phyloP scores from a whole-genome alignment of 2,888 invertebrate species.

The Amphiduros pacificus region DNA sequence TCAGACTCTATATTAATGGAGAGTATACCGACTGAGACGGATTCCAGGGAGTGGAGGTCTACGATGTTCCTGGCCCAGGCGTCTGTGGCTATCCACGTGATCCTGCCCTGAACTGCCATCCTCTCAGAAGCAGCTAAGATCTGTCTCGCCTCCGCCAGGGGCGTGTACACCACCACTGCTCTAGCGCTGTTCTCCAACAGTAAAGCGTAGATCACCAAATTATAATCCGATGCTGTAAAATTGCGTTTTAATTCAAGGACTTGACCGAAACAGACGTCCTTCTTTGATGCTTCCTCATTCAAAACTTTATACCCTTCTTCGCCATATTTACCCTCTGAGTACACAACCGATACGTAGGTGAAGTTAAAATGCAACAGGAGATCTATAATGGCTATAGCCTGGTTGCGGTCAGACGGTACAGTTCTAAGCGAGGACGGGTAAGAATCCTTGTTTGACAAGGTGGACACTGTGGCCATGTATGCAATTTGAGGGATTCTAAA shows the following conservation, averaged over 20 bases:
- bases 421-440: slow-evolving; percentile 33
- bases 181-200: slow-evolving; percentile 19
- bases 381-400: slow-evolving; percentile 31
- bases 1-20: slow-evolving; percentile 28
- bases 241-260: background rate
- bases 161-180: slow-evolving; percentile 30
- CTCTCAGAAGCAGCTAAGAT: slow-evolving; percentile 25
- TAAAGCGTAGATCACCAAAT: background rate
- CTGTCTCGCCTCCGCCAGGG: slow-evolving; percentile 18
- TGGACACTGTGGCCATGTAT: slow-evolving; percentile 33
- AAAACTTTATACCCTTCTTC: slow-evolving; percentile 18
- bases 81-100: slow-evolving; percentile 36
- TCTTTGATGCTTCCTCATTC: background rate
- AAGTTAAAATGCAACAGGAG: slow-evolving; percentile 30
- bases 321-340: slow-evolving; percentile 33
- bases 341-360: slow-evolving; percentile 35
- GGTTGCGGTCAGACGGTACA: slow-evolving; percentile 33
- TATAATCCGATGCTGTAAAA: background rate
- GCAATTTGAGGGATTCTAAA: slow-evolving; percentile 34
- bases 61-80: slow-evolving; percentile 33
- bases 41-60: slow-evolving; percentile 27
- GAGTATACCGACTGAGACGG: slow-evolving; percentile 27
- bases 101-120: slow-evolving; percentile 20
- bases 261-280: slow-evolving; percentile 27
- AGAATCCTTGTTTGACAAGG: slow-evolving; percentile 27